phyloP scores from a whole-genome alignment of 2,113 vertebrate genomes.

The Scophthalmus maximus region DNA sequence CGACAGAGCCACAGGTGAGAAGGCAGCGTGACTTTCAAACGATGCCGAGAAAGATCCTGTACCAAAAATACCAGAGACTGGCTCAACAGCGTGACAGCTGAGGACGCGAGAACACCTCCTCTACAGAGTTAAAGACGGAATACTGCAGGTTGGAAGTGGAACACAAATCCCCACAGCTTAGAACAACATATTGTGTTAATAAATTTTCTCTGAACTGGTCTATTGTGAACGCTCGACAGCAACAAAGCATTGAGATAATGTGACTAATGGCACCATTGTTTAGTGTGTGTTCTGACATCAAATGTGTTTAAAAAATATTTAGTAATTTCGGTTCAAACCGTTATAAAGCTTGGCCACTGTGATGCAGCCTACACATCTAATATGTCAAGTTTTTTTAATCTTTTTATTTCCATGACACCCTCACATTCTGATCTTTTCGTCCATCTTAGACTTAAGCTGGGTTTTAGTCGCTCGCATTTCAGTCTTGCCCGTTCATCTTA shows the following conservation, averaged over 20 bases:
- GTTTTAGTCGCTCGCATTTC: neutral
- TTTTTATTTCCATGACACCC: neutral
- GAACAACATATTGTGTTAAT: too few species aligned
- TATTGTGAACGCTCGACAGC: too few species aligned
- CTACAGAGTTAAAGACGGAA: too few species aligned
- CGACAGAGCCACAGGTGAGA: conserved; percentile 2
- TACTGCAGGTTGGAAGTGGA: too few species aligned
- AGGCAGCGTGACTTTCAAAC: conserved; percentile 22
- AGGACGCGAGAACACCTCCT: conserved; percentile 1
- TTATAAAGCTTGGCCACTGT: too few species aligned
- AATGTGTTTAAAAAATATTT: neutral
- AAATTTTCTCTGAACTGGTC: neutral
- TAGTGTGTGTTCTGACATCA: neutral
- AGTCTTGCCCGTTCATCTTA: conserved; percentile 74
- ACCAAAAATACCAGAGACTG: conserved; percentile 55
- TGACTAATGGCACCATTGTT: neutral
- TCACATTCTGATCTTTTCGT: conserved; percentile 4
- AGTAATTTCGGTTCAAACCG: too few species aligned
- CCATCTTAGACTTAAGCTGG: conserved; percentile 10
- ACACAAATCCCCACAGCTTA: neutral
- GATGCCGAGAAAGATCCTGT: conserved; percentile 34
- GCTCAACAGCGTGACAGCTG: conserved; percentile 15
- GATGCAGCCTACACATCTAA: too few species aligned
- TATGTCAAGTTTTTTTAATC: too few species aligned
- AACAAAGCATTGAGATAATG: neutral